Evolutionary conservation across 1,140 invertebrate genomes (phyloP).

Genomic region (Papilio helenus): DNA sequence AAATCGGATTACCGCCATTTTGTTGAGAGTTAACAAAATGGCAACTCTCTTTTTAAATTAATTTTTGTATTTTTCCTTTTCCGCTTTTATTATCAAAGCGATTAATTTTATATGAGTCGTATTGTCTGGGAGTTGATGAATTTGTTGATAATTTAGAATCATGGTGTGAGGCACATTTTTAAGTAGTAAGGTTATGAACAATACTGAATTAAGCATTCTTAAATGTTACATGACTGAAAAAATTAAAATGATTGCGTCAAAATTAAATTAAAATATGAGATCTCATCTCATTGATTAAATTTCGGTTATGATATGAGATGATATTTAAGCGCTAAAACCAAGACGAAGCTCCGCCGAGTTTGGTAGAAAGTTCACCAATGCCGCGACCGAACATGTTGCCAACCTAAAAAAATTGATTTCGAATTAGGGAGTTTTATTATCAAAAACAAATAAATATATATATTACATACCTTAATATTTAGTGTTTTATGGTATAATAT

Average conservation of each 20-base stretch:
- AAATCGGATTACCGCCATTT: conserved; percentile 58
- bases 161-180: conserved; percentile 35
- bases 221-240: conserved; percentile 32
- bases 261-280: conserved; percentile 53
- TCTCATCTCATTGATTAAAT: conserved; percentile 53
- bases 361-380: conserved; percentile 91
- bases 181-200: conserved; percentile 17
- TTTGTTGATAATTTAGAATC: conserved; percentile 34
- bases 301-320: conserved; percentile 53
- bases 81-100: not conserved
- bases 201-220: conserved; percentile 25
- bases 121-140: conserved; percentile 35
- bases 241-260: conserved; percentile 17
- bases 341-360: conserved; percentile 87
- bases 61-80: conserved; percentile 51
- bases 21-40: conserved; percentile 55
- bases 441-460: too few relatives aligned
- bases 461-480: too few relatives aligned
- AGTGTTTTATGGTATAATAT: too few relatives aligned
- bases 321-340: conserved; percentile 84
- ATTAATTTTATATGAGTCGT: conserved; percentile 19
- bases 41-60: conserved; percentile 52
- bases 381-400: conserved; percentile 93
- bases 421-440: not conserved
- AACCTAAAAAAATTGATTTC: conserved; percentile 74